Base-by-base conservation (phyloP, 2,888 invertebrate species). In the Paralinhomoeus sp. region DNA sequence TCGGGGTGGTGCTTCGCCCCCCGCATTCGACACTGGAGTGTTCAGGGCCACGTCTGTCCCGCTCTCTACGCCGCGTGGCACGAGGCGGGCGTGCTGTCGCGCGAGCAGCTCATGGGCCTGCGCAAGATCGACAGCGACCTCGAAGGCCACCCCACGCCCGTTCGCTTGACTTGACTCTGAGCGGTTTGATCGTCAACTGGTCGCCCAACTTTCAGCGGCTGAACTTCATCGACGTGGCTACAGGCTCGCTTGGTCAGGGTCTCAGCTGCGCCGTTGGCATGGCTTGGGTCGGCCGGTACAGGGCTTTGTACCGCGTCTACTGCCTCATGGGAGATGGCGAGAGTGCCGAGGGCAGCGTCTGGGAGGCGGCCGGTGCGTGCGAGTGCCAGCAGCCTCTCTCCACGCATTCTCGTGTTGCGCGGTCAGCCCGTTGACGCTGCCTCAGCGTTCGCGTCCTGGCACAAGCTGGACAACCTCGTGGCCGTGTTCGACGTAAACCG, bases 41-140 rank as follows among this genome's bases (percentile, higher is more conserved):
- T 57, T 42, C 49, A 71, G 67, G 97, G 97, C 47, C 97, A 99
- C 69, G 91, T 93, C 24, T 89, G 89, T 24, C 97, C 97, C 2
- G 84, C 93, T 63, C 72, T 99, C 33, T 97, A 99, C 67, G 91
- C 93, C 47, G 97, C 89, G 17, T 97, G 91, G 91, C 89, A 91
- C 3, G 93, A 97, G 51, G 65, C 67, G 33, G 70, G 70, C 22
- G 52, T 56, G 5, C 47, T 61, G 23, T 48, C 51, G 23, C 51
- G 50, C 34, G 57, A 58, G 12, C 51, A 61, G 23, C 49, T 57
- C 34, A 47, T 62, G 40, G 53, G 54, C 2, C 50, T 61, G 20
- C 50, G 61, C 34, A 53, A 57, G 45, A 52, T 62, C 44, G 53
- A 71, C 75, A 83, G 80, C n/a, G 91, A 93, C 68, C 72, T 99